Percentiles rank a stretch among this genome's conserved stretches.
phyloP scores from a whole-genome alignment of 1,140 invertebrate species.

The Formica selysi region DNA sequence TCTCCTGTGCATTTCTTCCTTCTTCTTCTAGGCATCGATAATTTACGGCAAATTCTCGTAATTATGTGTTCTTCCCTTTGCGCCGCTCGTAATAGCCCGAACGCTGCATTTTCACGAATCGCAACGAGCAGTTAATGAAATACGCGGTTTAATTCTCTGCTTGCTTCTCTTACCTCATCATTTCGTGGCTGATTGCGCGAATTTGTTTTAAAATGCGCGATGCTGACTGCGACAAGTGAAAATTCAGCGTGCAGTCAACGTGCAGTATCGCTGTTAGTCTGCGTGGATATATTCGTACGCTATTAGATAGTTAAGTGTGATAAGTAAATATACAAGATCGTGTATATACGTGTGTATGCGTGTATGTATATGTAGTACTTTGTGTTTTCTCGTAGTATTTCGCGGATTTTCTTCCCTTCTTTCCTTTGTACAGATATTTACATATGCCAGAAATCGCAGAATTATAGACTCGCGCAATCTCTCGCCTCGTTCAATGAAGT shows the following conservation, averaged over 20 bases:
- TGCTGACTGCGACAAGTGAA: constrained; percentile 50
- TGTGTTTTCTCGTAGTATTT: constrained; percentile 65
- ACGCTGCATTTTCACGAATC: constrained; percentile 62
- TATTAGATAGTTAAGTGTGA: constrained; percentile 81
- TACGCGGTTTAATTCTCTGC: neutral
- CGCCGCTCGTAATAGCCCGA: constrained; percentile 27
- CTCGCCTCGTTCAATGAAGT: constrained; percentile 70
- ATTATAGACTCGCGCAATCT: constrained; percentile 75
- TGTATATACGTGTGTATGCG: constrained; percentile 66
- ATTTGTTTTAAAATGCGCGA: constrained; percentile 23
- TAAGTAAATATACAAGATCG: constrained; percentile 84
- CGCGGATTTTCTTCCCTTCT: constrained; percentile 60
- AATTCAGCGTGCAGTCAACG: constrained; percentile 58
- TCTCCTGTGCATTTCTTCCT: constrained; percentile 51
- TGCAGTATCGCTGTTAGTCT: constrained; percentile 47
- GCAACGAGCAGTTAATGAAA: constrained; percentile 25
- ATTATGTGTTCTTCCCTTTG: constrained; percentile 61
- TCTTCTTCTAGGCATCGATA: constrained; percentile 70
- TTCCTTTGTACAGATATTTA: constrained; percentile 83
- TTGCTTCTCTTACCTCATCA: constrained; percentile 29
- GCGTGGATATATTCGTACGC: constrained; percentile 69
- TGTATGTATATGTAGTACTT: constrained; percentile 74
- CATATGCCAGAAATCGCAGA: constrained; percentile 72
- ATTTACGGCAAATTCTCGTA: constrained; percentile 70
- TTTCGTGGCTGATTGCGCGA: constrained; percentile 8